Conservation (phyloP, 2,888 invertebrate species). For the Pristionchus maxplancki region DNA sequence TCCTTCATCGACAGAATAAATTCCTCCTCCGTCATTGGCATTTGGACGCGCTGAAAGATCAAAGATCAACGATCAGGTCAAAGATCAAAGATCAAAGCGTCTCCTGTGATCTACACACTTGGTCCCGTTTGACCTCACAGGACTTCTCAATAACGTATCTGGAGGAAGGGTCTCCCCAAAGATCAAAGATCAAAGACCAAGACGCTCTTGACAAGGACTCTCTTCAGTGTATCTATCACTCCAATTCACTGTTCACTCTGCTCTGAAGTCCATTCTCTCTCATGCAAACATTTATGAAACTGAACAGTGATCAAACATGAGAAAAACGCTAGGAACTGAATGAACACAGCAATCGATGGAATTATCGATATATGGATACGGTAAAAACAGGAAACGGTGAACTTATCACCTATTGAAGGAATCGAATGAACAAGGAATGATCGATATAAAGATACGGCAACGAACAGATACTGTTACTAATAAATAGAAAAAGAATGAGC, state of each 20-base stretch:
- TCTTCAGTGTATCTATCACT: no score
- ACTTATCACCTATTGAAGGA: not conserved
- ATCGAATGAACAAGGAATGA: not conserved
- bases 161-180: not conserved
- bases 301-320: conserved; percentile 25
- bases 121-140: no score
- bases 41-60: conserved; percentile 34
- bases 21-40: conserved; percentile 24
- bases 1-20: conserved; percentile 20
- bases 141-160: no score
- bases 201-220: no score
- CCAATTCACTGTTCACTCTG: not conserved
- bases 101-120: no score
- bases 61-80: not conserved
- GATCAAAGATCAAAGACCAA: not conserved
- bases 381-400: no score
- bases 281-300: conserved; percentile 3
- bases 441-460: not conserved
- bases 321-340: not conserved
- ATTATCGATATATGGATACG: not conserved
- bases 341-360: not conserved
- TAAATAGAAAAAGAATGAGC: no score
- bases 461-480: not conserved
- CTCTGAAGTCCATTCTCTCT: not conserved
- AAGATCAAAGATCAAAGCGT: not conserved